A percentile compares a stretch with the other conserved stretches of the same genome.
Evolutionary conservation across 2,797 vertebrate species (phyloP).

Genomic region (Sphaeramia orbicularis): DNA sequence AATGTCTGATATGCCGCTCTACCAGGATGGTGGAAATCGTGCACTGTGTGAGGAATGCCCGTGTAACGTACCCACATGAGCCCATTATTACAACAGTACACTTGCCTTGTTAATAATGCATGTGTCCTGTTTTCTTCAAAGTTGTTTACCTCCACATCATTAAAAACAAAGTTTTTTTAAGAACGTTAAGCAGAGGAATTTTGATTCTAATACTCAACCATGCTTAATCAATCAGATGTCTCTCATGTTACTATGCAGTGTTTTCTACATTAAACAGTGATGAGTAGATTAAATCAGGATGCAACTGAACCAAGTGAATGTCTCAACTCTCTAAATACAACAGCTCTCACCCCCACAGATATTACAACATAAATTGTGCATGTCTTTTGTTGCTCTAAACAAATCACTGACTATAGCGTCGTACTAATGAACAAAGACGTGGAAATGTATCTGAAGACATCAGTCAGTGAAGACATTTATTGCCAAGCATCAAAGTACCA

Average conservation of each 20-base stretch:
- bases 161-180: conserved; percentile 11
- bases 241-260: neutral
- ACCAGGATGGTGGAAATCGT: neutral
- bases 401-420: conserved; percentile 14
- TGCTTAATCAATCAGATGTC: conserved; percentile 10
- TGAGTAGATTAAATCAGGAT: conserved; percentile 20
- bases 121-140: conserved; percentile 9
- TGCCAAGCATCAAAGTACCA: conserved; percentile 34
- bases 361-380: conserved; percentile 36
- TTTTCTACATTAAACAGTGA: conserved; percentile 12
- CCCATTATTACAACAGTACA: conserved; percentile 6
- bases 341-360: conserved; percentile 12
- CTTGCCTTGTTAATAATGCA: conserved; percentile 22
- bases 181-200: conserved; percentile 2
- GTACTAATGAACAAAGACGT: conserved; percentile 34
- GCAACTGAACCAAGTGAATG: conserved; percentile 18
- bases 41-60: neutral
- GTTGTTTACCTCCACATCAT: conserved; percentile 15
- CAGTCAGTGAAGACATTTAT: conserved; percentile 28
- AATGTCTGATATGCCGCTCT: conserved; percentile 1
- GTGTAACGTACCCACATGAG: neutral
- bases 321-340: conserved; percentile 22
- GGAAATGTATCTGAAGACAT: conserved; percentile 25
- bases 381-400: conserved; percentile 29
- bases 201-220: conserved; percentile 1